Base-by-base conservation (phyloP, 2,113 vertebrate genomes). In the Gadus chalcogrammus region DNA sequence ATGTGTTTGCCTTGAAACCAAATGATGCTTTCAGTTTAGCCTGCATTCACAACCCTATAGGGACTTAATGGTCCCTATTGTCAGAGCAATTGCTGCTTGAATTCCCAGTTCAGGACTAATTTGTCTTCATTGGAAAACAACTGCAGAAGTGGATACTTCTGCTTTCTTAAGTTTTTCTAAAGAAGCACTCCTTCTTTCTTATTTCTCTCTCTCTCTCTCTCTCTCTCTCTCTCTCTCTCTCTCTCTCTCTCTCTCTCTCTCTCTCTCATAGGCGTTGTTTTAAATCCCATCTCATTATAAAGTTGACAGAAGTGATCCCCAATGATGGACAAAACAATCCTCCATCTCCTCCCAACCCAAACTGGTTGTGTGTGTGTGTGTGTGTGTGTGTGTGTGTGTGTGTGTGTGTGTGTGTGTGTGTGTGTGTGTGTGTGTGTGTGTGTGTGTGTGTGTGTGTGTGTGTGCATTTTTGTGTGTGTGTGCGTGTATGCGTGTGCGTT, bases 231-330 rank as follows among this genome's bases (percentile, higher is more conserved):
- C 15, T n/a, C 15, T 78, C 64, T 12, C 42, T 48, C 42, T 3
- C 42, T 3, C 42, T 48, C 6, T 66, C 15, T 0, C 64, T 42
- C 70, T 65, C 48, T 68, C 62, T 20, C 71, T 85, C 65, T 71
- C 69, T 71, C 68, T 73, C 42, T 42, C 62, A 17, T 38, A 61
- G 56, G 64, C 72, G 70, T 77, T 68, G 69, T 80, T 81, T 79
- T 62, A 82, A 90, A 86, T 78, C 56, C 78, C 70, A 74, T 31
- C 18, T 74, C 72, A 88, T 90, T 90, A 80, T 79, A 59, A 48
- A 27, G 78, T 12, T 88, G 90, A 91, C 87, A 89, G 82, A 70
- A 68, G 81, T 70, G 77, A 81, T 86, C 75, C 77, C 2, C 61
- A 15, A 53, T 86, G 88, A 90, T 82, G 72, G 80, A 88, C 79